Base-by-base conservation (phyloP, 1,140 invertebrate genomes). In the Trichonephila inaurata region DNA sequence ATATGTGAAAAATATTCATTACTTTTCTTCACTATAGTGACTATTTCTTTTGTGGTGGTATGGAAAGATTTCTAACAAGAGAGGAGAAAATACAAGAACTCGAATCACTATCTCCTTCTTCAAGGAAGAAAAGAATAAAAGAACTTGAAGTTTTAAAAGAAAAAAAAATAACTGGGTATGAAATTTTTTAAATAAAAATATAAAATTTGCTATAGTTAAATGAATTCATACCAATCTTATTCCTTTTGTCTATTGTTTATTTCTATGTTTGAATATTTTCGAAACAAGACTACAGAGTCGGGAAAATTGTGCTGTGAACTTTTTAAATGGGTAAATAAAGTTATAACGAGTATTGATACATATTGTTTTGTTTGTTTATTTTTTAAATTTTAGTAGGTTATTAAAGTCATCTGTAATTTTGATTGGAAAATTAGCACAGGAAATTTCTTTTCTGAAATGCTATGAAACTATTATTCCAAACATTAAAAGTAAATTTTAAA, bases 1-100 rank as follows among this genome's bases (percentile, higher is more conserved):
- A 28, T 18, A 19, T 33, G 28, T 4, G 28, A 28, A 10, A 77
- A 77, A 77, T 77, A 77, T 5, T 77, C 7, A 33, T 33, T 18
- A 16, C 12, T 1, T 72, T 77, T 58, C 7, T 89, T 77, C n/a
- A 18, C 10, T 51, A 1, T 51, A 89, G 88, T 18, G 64, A 89
- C 24, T 89, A 72, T 58, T 89, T 77, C 61, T 77, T 51, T n/a
- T 19, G 72, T 72, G 88, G 66, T 77, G 88, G 88, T 24, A 51
- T 89, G 14, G 40, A 72, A 89, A 51, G 28, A 33, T 89, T 19
- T 72, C 51, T 89, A 60, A 8, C n/a, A 24, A 69, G 88, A 89
- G 64, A 89, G 28, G 51, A 51, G 44, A 69, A 58, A 72, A 44
- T 89, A 40, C 24, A 40, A 64, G 40, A 58, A 24, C 19, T 77